These are phyloP conservation scores for Sminthopsis crassicaudata DNA, from an alignment of 2,113 vertebrate species.

Conservation along the genomic window DNA sequence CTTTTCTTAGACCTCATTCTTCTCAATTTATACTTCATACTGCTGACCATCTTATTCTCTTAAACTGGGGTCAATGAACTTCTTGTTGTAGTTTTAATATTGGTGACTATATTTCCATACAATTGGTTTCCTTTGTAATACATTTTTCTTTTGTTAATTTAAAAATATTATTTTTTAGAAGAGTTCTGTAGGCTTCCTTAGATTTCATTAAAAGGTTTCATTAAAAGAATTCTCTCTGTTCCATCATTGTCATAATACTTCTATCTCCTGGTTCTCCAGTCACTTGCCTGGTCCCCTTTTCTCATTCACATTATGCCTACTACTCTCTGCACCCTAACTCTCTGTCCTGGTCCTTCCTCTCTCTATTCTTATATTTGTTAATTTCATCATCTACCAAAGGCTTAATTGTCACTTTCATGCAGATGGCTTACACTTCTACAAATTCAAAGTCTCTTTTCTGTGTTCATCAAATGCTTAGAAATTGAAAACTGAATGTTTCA, in stretches of 20 bases:
- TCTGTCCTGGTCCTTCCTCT: background rate
- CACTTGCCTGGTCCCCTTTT: background rate
- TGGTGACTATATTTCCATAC: background rate
- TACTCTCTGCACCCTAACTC: too few relatives aligned
- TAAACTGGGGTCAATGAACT: background rate
- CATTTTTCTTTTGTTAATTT: background rate
- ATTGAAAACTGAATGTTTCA: background rate
- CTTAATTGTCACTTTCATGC: background rate
- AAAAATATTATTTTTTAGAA: background rate
- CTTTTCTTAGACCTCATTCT: background rate
- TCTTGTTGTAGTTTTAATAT: too few relatives aligned
- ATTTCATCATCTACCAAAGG: background rate
- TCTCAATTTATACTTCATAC: background rate
- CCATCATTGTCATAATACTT: background rate
- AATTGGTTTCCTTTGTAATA: background rate
- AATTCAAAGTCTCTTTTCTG: background rate
- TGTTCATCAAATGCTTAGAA: background rate
- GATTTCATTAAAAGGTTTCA: background rate
- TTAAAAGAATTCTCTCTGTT: background rate
- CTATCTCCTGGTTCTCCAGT: background rate
- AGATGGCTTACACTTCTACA: background rate
- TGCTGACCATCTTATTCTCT: background rate
- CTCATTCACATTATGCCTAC: too few relatives aligned
- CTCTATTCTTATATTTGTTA: background rate
- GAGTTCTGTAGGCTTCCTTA: background rate